phyloP scores from a whole-genome alignment of 35 echinoderm and acorn worm species.

The Holothuria glaberrima region DNA sequence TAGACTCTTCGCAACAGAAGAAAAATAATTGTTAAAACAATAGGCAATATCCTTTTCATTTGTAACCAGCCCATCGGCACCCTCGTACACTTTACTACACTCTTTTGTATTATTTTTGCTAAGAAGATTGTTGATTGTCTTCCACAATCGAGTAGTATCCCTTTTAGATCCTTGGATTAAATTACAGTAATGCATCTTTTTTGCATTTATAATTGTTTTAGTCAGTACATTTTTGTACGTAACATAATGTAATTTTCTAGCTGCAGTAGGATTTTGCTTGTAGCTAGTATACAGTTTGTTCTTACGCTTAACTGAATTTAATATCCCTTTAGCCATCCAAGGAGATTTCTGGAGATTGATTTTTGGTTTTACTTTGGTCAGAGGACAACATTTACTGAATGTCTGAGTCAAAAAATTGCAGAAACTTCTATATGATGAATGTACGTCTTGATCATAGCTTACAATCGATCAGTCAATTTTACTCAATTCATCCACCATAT shows the following conservation, averaged over 20 bases:
- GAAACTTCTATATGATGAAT: neutral
- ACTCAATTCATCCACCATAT: too few relatives aligned
- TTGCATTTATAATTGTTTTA: neutral
- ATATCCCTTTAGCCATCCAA: neutral
- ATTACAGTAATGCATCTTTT: neutral
- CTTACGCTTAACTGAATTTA: neutral
- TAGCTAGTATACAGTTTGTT: constrained; percentile 7
- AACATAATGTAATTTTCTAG: constrained; percentile 15
- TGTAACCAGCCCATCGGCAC: neutral
- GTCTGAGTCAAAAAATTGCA: neutral
- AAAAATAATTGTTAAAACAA: neutral
- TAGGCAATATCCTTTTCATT: neutral
- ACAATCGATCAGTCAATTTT: neutral
- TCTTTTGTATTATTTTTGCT: neutral
- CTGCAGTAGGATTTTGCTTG: too few relatives aligned
- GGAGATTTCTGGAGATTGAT: neutral
- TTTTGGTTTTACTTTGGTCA: neutral
- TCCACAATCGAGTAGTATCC: constrained; percentile 1
- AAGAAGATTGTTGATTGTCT: neutral
- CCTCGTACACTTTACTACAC: neutral
- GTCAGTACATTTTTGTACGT: neutral
- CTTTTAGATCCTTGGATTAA: neutral
- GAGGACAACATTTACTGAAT: neutral
- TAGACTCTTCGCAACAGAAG: neutral
- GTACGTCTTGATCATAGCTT: constrained; percentile 6